Conservation (phyloP, 2,797 vertebrate genomes). For the Helarctos malayanus region DNA sequence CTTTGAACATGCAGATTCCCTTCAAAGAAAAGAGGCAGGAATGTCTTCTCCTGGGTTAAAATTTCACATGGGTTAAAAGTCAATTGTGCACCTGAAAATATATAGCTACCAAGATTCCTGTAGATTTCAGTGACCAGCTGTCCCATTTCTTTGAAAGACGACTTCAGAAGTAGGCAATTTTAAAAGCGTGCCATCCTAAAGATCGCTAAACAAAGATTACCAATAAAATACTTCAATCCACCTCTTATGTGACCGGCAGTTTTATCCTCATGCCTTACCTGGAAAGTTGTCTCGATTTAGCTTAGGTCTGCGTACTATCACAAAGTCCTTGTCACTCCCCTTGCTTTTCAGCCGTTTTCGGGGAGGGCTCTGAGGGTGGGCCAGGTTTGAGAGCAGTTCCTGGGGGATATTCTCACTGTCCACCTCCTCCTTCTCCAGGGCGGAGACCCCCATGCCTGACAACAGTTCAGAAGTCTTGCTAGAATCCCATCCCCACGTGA, state of each 20-base stretch:
- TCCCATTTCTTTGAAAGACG: slow-evolving; percentile 42
- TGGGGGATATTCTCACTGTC: slow-evolving; percentile 92
- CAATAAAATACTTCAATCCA: neutral
- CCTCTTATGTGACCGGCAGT: neutral
- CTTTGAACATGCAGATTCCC: slow-evolving; percentile 39
- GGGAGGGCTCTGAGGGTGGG: slow-evolving; percentile 87
- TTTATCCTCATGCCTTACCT: slow-evolving; percentile 82
- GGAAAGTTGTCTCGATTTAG: slow-evolving; percentile 86
- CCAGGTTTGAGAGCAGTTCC: slow-evolving; percentile 89
- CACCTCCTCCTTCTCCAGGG: slow-evolving; percentile 88
- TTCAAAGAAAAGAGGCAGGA: slow-evolving; percentile 59
- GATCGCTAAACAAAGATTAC: neutral
- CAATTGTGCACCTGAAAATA: neutral
- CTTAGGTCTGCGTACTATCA: slow-evolving; percentile 91
- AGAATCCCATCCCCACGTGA: slow-evolving; percentile 88
- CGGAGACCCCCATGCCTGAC: slow-evolving; percentile 85
- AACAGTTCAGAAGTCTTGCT: slow-evolving; percentile 88
- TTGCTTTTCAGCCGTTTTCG: slow-evolving; percentile 90
- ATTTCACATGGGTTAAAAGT: slow-evolving; percentile 27
- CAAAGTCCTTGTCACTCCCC: slow-evolving; percentile 91
- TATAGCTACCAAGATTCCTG: neutral
- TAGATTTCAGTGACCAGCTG: neutral
- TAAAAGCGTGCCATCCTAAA: neutral
- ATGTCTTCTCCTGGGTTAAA: slow-evolving; percentile 46
- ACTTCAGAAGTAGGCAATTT: slow-evolving; percentile 45